Evolutionary conservation across 2,113 vertebrate genomes (phyloP).

Genomic region (Plestiodon gilberti): DNA sequence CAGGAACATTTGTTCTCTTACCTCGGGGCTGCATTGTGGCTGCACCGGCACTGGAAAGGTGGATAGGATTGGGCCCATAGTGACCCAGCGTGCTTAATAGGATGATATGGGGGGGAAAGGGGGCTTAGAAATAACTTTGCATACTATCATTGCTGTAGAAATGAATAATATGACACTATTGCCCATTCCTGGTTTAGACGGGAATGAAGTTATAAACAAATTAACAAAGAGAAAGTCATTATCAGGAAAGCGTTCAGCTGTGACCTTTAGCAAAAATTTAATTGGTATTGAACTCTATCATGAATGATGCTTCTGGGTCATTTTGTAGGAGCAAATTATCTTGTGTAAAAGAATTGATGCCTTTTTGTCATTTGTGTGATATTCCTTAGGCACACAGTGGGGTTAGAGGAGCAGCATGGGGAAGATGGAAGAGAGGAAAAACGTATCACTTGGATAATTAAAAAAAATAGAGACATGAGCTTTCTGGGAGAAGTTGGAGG

Average conservation of each 20-base stretch:
- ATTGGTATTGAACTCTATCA: background rate
- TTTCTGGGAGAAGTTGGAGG: background rate
- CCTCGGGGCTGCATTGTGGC: too few species aligned
- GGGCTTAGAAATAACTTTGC: background rate
- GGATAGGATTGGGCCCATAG: too few species aligned
- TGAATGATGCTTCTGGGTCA: slow-evolving; percentile 49
- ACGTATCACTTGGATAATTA: background rate
- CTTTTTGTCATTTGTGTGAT: accelerated
- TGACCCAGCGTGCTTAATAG: background rate
- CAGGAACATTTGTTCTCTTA: too few species aligned
- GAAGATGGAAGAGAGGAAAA: background rate
- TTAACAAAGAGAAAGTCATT: slow-evolving; percentile 33
- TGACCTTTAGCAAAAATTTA: slow-evolving; percentile 61
- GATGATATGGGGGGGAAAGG: background rate
- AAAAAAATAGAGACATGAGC: background rate
- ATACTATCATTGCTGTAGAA: background rate
- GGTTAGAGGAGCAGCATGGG: accelerated
- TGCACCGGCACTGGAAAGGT: too few species aligned
- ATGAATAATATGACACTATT: background rate
- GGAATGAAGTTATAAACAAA: background rate
- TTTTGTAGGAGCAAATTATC: slow-evolving; percentile 27
- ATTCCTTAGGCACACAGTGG: accelerated
- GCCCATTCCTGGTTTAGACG: background rate
- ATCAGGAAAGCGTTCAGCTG: slow-evolving; percentile 23
- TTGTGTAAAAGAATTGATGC: background rate